phyloP scores from a whole-genome alignment of 64 coral and sea anemone species.

The Catalaphyllia jardinei region DNA sequence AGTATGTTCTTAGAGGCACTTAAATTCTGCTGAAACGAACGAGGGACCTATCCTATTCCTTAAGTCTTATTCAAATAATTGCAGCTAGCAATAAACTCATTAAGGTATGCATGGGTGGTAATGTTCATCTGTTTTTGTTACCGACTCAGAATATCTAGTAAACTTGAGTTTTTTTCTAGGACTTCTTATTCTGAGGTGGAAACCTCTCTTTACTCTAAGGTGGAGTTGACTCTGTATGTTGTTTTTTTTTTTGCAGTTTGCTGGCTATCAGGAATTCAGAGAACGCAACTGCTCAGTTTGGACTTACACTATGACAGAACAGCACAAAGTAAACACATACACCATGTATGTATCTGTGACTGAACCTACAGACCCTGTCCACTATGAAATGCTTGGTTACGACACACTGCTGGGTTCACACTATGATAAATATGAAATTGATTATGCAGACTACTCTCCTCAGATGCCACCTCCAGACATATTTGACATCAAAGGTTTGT shows the following conservation, averaged over 20 bases:
- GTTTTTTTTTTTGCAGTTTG: conserved; percentile 31
- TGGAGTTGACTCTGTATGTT: background rate
- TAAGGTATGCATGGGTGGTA: no score
- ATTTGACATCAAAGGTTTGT: conserved; percentile 81
- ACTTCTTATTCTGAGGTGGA: no score
- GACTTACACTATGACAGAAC: conserved; percentile 38
- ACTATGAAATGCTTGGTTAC: conserved; percentile 96
- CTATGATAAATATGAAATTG: conserved; percentile 94
- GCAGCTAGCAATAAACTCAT: no score
- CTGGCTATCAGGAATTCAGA: conserved; percentile 46
- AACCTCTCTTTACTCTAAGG: no score
- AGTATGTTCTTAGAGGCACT: no score
- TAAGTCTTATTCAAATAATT: no score
- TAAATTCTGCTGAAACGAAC: no score
- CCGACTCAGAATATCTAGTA: no score
- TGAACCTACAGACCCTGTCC: conserved; percentile 38
- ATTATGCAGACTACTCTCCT: conserved; percentile 52
- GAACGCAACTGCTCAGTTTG: conserved; percentile 60
- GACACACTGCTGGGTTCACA: conserved; percentile 93
- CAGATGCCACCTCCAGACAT: conserved; percentile 44
- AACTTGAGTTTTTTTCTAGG: no score
- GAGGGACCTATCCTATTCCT: no score
- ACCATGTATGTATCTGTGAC: conserved; percentile 66
- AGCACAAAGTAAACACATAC: conserved; percentile 77
- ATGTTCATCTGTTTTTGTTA: no score